Base-by-base conservation (phyloP, 2,797 vertebrate species). In the Mallotus villosus region DNA sequence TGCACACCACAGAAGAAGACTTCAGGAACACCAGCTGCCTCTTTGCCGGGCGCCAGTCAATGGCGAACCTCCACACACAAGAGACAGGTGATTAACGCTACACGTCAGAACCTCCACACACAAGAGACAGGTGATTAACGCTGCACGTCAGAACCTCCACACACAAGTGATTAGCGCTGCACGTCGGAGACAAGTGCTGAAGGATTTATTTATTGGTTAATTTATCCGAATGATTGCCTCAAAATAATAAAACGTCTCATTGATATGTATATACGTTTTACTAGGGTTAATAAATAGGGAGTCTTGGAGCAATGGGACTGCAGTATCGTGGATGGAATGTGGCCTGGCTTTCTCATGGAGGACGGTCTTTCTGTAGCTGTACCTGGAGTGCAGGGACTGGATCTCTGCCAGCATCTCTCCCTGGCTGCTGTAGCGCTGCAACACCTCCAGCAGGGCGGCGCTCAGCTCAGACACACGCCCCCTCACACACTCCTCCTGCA, bases 1-100 rank as follows among this genome's bases (percentile, higher is more conserved):
- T 85, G 73, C 90, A 93, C 46, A 94, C 88, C 61, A 87, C 66
- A 0, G 77, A 65, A 0, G 91, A 87, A 0, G 89, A 80, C 83
- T 92, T 93, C 72, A 94, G 84, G 83, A 91, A 94, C 67, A 91
- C 73, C 51, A 94, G 83, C 68, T 82, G 78, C 0, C 87, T 88
- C 83, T 87, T 85, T 7, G 85, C 74, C 0, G 92, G 90, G 41
- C 78, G 75, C 93, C 93, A 94, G 84, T 94, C 93, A 6, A 94
- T 92, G 19, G 93, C 91, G 14, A 91, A 94, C 37, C 93, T 94
- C 72, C 2, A 62, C 2, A 68, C 7, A n/a, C 24, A 17, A 4
- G 9, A 29, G 41, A 46, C 41, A 12, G 41, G 41, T 14, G 41
- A 12, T n/a, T n/a, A n/a, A n/a, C n/a, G n/a, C n/a, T n/a, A n/a